Evolutionary conservation across 2,113 vertebrate species (phyloP), one percentile per base, ranked within the genome.

Genomic region (Bubalus kerabau): DNA sequence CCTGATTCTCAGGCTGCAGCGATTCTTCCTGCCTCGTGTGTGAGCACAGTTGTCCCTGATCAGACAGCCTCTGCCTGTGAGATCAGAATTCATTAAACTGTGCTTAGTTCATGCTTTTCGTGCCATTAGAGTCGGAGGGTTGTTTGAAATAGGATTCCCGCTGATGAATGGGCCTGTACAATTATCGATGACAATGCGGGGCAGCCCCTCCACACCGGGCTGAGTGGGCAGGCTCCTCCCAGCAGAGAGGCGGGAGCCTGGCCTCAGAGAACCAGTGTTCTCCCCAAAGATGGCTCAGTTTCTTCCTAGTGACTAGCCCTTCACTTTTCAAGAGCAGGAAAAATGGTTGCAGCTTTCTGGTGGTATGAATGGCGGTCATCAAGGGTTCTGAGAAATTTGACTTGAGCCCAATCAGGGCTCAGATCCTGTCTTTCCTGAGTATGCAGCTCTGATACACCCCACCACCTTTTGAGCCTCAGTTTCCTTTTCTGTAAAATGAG

Each of bases 1-100:
- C 87, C 86, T 62, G 88, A 83, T 87, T 82, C 83, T 59, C 14
- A 0, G 89, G 17, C 81, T 28, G 5, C 28, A 4, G 60, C 19
- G 0, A 93, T n/a, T 78, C 89, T 48, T 91, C 95, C 95, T 97
- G 95, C 92, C 80, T 94, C 14, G 26, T 88, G 89, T 92, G 74
- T 81, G n/a, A 86, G 90, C 80, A 54, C 48, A 48, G 54, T 30
- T 46, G 43, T 57, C 87, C 81, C 83, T 62, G 48, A 81, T 93
- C 81, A 76, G 87, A 54, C 95, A 95, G 93, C 83, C 95, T 96
- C 85, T 40, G 71, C 91, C 96, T 98, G 92, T 97, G 97, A 97
- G 94, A 96, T 97, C 95, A 96, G 95, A 96, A 97, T 96, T 95
- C 96, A 98, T 95, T 97, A 96, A 87, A 60, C 92, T 98, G 95